Base-by-base conservation (phyloP, 2,113 vertebrate species). In the Cercocebus atys region DNA sequence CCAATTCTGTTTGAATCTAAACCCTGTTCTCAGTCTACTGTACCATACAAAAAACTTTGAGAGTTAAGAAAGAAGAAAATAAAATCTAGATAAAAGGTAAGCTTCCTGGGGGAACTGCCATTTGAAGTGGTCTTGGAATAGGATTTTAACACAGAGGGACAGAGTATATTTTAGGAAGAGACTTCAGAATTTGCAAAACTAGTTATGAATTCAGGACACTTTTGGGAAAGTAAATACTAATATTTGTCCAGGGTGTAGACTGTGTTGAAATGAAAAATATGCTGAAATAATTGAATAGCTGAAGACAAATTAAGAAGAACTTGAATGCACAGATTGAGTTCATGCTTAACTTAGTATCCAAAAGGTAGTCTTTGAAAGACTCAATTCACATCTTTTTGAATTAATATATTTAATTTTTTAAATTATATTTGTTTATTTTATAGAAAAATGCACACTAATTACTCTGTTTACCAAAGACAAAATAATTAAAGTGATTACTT, bases 21-120 rank as follows among this genome's bases (percentile, higher is more conserved):
- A 72, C 52, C 0, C 14, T 38, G 0, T 80, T 32, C 45, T 93
- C 17, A 59, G 8, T 79, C n/a, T 78, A 9, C 20, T 40, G 10
- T 45, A 50, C 2, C 30, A 5, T n/a, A 55, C 12, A 90, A 89
- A 95, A 75, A n/a, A 3, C 0, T 61, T 40, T 43, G 3, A 47
- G 18, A 72, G 6, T 55, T 86, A 52, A 90, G 35, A 75, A 23
- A 92, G 5, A 2, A 86, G 25, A 85, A 73, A 85, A 76, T 30
- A 89, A 95, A 97, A 94, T 68, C 22, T 83, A n/a, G 20, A 30
- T 50, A 12, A n/a, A 90, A 94, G 17, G 50, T 50, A 16, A 61
- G 61, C 16, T 45, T 78, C n/a, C 76, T 25, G n/a, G 35, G 80
- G 80, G 32, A 90, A 80, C 11, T 32, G 2, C 32, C 43, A 45